Evolutionary conservation across 2,113 vertebrate species (phyloP).

Genomic region (Ibidorhyncha struthersii): DNA sequence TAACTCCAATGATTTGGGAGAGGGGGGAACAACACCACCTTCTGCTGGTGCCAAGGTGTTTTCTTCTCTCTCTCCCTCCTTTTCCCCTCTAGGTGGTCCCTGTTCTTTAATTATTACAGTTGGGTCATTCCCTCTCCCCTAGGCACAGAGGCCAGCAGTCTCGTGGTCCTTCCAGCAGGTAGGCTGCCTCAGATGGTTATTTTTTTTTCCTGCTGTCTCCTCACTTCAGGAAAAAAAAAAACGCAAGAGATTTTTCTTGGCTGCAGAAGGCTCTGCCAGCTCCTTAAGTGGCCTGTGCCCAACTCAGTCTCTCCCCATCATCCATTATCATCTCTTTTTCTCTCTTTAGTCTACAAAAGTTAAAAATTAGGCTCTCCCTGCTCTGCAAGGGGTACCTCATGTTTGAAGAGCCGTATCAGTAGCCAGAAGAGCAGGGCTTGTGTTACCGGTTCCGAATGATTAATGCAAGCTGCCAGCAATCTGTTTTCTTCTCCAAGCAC

Average conservation of each 20-base stretch:
- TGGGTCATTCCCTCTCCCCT: not conserved
- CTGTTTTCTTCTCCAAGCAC: not conserved
- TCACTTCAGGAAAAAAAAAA: not conserved
- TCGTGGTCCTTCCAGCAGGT: not conserved
- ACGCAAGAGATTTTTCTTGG: not conserved
- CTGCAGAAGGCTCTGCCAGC: not conserved
- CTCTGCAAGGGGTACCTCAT: not conserved
- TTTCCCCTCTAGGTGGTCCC: not conserved
- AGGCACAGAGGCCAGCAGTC: not conserved
- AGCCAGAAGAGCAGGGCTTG: not conserved
- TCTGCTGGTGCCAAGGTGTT: not conserved
- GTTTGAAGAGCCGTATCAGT: rapidly evolving
- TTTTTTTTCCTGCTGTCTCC: not conserved
- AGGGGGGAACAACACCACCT: not conserved
- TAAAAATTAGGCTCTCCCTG: not conserved
- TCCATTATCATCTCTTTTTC: not conserved
- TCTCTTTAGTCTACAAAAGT: not conserved
- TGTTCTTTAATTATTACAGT: not conserved
- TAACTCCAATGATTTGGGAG: not conserved
- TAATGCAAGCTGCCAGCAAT: not conserved
- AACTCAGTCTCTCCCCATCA: not conserved
- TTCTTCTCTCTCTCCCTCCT: not conserved
- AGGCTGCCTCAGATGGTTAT: not conserved
- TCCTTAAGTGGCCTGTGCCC: not conserved
- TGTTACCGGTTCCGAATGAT: not conserved